phyloP scores from a whole-genome alignment of 2,888 invertebrate species.

The Drosophila monieri region DNA sequence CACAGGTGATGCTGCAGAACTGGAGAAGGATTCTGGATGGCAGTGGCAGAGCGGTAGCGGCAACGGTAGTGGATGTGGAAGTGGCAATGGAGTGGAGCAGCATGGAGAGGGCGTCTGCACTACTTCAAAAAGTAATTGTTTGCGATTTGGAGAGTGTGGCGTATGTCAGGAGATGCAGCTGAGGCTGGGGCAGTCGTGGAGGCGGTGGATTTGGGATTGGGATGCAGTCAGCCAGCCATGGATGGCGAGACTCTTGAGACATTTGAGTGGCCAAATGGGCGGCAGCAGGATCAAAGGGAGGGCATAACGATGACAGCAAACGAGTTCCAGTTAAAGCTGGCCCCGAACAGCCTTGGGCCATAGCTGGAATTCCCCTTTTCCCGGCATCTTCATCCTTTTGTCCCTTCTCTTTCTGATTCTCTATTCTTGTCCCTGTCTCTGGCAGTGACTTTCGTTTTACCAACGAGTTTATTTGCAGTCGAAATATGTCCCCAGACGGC shows the following conservation, averaged over 20 bases:
- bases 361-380: not conserved
- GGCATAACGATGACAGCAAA: conserved; percentile 44
- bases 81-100: not conserved
- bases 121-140: conserved; percentile 81
- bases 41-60: conserved; percentile 1
- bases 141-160: conserved; percentile 78
- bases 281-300: conserved; percentile 26
- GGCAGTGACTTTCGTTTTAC: conserved; percentile 43
- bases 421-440: conserved; percentile 22
- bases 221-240: conserved; percentile 40
- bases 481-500: conserved; percentile 76
- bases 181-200: conserved; percentile 30
- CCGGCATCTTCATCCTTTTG: conserved; percentile 7
- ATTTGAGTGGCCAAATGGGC: conserved; percentile 70
- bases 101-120: conserved; percentile 36
- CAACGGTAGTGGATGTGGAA: conserved; percentile 1
- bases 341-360: conserved; percentile 42
- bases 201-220: conserved; percentile 42
- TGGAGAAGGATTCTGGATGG: conserved; percentile 10
- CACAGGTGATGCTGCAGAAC: conserved; percentile 52
- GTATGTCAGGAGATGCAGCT: conserved; percentile 49
- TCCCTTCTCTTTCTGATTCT: conserved; percentile 9
- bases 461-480: conserved; percentile 79
- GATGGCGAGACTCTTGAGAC: conserved; percentile 71
- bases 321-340: conserved; percentile 61